These are phyloP conservation scores for Andinoacara biseriatus DNA, from an alignment of 2,113 vertebrate genomes.

Conservation along the genomic window DNA sequence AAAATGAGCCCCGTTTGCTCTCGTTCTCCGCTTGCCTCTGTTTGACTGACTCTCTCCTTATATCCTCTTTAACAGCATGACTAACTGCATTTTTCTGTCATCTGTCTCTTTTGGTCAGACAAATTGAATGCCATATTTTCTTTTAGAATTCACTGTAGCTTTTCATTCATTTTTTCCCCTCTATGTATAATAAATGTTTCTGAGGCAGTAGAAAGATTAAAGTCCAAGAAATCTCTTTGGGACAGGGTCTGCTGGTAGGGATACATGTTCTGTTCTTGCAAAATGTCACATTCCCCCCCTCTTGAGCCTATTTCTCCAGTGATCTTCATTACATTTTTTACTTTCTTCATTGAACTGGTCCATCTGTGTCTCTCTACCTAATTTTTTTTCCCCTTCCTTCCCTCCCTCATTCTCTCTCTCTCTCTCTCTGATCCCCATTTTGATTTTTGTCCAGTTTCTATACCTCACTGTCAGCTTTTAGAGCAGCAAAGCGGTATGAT, in stretches of 20 bases:
- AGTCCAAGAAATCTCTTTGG: conserved; percentile 10
- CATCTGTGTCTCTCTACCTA: conserved; percentile 24
- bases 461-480: neutral
- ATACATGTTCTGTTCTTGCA: conserved; percentile 26
- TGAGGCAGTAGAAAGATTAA: neutral
- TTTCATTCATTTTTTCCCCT: neutral
- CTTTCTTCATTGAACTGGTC: conserved; percentile 13
- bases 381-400: neutral
- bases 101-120: conserved; percentile 32
- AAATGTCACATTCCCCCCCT: conserved; percentile 31
- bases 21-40: conserved; percentile 26
- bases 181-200: conserved; percentile 33
- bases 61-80: conserved; percentile 39
- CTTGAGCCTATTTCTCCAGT: conserved; percentile 46
- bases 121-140: conserved; percentile 34
- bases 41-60: conserved; percentile 40
- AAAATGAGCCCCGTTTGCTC: conserved; percentile 65
- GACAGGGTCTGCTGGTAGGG: conserved; percentile 6
- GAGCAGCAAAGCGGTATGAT: conserved; percentile 31
- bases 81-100: conserved; percentile 39
- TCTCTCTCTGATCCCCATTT: conserved; percentile 4
- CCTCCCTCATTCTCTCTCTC: neutral
- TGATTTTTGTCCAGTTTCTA: conserved; percentile 14
- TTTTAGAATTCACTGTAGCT: conserved; percentile 29
- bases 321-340: conserved; percentile 34